Conservation (phyloP, 2,113 vertebrate genomes). For the Macrotus californicus region DNA sequence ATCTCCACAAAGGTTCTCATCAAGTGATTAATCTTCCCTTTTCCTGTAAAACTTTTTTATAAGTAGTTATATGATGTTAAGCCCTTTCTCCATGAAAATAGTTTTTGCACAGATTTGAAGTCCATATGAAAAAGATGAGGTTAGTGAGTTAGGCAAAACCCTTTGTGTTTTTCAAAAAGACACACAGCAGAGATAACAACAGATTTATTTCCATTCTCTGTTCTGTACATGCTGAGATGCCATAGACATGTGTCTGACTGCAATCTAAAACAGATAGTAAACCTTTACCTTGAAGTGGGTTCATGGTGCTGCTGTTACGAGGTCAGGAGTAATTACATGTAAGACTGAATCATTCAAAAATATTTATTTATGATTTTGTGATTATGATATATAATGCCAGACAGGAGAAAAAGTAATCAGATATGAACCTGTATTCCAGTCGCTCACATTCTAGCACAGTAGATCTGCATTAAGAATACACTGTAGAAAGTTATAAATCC, state of each 20-base stretch:
- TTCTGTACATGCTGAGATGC: background rate
- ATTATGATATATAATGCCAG: background rate
- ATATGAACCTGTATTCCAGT: background rate
- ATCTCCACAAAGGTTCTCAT: background rate
- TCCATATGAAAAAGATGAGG: background rate
- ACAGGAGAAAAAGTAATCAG: conserved; percentile 31
- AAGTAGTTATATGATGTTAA: background rate
- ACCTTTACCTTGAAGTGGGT: background rate
- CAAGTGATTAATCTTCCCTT: background rate
- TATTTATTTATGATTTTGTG: background rate
- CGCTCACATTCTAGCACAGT: background rate
- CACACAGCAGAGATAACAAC: background rate
- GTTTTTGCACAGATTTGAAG: background rate
- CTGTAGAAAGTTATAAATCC: background rate
- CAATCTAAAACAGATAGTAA: background rate
- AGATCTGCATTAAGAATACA: background rate
- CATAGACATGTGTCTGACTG: background rate
- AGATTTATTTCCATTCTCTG: background rate
- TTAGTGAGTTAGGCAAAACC: background rate
- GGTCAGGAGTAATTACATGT: background rate
- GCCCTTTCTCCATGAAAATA: background rate
- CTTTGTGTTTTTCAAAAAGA: background rate
- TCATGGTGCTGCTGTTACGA: background rate
- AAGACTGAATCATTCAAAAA: background rate
- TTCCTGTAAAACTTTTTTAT: background rate